Evolutionary conservation across 2,888 invertebrate species (phyloP).

Genomic region (Cotesia congregata): DNA sequence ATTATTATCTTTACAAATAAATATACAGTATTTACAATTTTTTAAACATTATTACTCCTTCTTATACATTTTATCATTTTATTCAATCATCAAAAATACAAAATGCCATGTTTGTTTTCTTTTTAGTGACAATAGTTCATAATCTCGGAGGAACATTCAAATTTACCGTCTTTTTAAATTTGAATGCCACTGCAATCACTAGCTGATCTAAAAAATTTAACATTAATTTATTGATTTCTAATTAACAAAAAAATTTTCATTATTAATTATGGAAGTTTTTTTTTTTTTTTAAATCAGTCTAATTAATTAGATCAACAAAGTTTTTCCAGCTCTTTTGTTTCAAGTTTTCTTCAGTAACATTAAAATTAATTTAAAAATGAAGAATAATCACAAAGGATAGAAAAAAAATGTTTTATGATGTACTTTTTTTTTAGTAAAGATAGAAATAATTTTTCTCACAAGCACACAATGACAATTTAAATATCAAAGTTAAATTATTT

Average conservation of each 20-base stretch:
- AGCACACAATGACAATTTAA: conserved; percentile 11
- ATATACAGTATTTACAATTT: neutral
- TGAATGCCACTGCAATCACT: too few species aligned
- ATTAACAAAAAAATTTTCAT: too few species aligned
- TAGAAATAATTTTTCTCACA: neutral
- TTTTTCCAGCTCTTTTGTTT: too few species aligned
- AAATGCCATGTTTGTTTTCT: too few species aligned
- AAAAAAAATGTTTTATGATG: neutral
- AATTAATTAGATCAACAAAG: too few species aligned
- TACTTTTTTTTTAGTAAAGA: neutral
- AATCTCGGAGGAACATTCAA: too few species aligned
- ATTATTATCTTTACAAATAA: neutral
- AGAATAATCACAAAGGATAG: neutral
- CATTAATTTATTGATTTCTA: too few species aligned
- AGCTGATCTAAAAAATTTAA: too few species aligned
- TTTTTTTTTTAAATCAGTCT: too few species aligned
- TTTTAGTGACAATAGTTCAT: too few species aligned
- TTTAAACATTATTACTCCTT: neutral
- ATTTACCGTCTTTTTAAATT: too few species aligned
- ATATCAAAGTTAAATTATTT: conserved; percentile 18
- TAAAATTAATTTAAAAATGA: neutral
- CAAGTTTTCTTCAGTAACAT: neutral
- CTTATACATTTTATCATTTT: neutral
- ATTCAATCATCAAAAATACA: neutral
- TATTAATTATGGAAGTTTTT: too few species aligned